phyloP scores from a whole-genome alignment of 2,113 vertebrate genomes.

The Mastomys coucha region DNA sequence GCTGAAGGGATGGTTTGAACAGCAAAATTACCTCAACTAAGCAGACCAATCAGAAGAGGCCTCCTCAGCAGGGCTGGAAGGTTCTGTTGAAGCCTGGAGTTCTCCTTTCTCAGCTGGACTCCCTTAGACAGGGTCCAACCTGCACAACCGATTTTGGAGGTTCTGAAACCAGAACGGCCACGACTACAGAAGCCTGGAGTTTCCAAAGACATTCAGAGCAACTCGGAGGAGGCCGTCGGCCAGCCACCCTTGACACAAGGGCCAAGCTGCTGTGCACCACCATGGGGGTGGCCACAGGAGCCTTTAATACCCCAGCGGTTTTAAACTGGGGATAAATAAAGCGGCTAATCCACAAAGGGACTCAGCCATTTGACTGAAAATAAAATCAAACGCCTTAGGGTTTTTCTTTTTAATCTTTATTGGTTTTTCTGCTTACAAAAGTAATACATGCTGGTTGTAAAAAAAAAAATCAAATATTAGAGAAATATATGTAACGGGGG shows the following conservation, averaged over 20 bases:
- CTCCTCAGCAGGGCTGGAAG: not conserved
- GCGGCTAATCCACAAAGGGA: conserved; percentile 79
- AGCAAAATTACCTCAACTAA: not conserved
- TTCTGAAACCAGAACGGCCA: not conserved
- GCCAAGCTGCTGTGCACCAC: not conserved
- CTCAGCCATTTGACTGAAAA: conserved; percentile 79
- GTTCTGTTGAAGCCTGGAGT: not conserved
- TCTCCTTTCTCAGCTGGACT: not conserved
- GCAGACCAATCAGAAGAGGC: not conserved
- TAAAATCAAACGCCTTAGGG: conserved; percentile 80
- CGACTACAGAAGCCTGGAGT: not conserved
- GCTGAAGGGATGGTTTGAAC: not conserved
- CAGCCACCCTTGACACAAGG: not conserved
- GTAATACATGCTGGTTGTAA: conserved; percentile 68
- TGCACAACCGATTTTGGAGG: not conserved
- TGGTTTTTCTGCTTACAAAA: conserved; percentile 79
- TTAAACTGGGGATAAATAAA: conserved; percentile 77
- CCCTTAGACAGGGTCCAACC: not conserved
- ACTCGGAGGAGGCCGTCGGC: accelerated
- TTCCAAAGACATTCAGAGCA: not conserved
- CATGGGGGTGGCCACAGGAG: conserved; percentile 1
- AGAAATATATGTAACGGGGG: conserved; percentile 56
- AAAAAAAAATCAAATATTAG: conserved; percentile 62
- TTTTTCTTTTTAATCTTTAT: conserved; percentile 84
- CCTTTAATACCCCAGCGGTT: conserved; percentile 71